Conservation (phyloP, 2,113 vertebrate genomes). For the Dipodomys stephensi region DNA sequence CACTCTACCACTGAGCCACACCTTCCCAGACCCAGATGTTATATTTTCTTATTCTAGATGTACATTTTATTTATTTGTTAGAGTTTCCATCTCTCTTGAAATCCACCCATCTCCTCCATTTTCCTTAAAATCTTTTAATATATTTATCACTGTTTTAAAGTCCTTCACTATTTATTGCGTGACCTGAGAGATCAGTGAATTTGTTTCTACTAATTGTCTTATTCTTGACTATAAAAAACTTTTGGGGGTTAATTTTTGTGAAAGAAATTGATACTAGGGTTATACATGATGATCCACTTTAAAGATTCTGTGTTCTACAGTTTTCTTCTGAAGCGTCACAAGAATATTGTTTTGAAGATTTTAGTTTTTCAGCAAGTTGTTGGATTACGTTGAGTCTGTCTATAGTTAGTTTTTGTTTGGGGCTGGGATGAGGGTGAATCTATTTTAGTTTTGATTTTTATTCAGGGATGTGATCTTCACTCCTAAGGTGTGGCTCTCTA, state of each 20-base stretch:
- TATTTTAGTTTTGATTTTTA: slow-evolving; percentile 58
- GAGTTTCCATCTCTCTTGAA: not conserved
- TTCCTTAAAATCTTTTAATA: not conserved
- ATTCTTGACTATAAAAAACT: not conserved
- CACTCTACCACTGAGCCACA: no score
- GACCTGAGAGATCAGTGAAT: not conserved
- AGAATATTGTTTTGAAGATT: not conserved
- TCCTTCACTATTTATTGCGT: not conserved
- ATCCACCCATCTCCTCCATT: not conserved
- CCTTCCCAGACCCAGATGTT: not conserved
- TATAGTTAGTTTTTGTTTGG: slow-evolving; percentile 46
- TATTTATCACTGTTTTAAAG: slow-evolving; percentile 34
- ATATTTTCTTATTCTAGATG: not conserved
- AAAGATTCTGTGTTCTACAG: not conserved
- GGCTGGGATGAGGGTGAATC: slow-evolving; percentile 18
- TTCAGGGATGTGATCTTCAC: slow-evolving; percentile 53
- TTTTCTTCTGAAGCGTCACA: not conserved
- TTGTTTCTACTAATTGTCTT: not conserved
- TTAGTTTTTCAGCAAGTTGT: not conserved
- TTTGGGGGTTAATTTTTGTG: not conserved
- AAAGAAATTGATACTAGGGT: not conserved
- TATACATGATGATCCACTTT: not conserved
- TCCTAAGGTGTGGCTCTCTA: slow-evolving; percentile 38
- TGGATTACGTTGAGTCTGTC: slow-evolving; percentile 9
- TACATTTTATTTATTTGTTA: not conserved